These are phyloP conservation scores for Pocillopora damicornis DNA, from an alignment of 64 coral and sea anemone genomes.

Conservation along the genomic window DNA sequence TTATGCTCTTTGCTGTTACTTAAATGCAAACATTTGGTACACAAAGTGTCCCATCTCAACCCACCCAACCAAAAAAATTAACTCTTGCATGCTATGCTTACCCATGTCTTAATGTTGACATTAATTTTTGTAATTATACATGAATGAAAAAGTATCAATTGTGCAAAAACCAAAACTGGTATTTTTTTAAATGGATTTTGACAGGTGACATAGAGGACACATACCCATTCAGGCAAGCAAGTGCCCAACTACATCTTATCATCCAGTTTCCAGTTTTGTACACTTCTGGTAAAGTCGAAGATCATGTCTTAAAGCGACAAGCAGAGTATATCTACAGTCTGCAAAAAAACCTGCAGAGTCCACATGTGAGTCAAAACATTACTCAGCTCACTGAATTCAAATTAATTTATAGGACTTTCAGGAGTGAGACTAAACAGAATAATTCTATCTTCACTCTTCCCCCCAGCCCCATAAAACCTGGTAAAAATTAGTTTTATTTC, in stretches of 20 bases:
- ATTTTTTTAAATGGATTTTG: background rate
- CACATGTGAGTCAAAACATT: conserved; percentile 44
- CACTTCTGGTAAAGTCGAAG: background rate
- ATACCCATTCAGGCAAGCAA: no score
- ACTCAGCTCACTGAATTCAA: background rate
- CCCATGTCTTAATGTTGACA: background rate
- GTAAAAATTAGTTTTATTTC: background rate
- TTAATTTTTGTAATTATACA: no score
- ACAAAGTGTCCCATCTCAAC: no score
- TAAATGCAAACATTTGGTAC: no score
- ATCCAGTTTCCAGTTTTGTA: conserved; percentile 75
- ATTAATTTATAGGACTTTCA: background rate
- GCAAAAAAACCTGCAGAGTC: conserved; percentile 54
- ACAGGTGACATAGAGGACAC: background rate
- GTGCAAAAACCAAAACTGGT: background rate
- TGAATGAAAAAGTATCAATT: background rate
- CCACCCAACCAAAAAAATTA: no score
- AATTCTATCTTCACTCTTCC: no score
- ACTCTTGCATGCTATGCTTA: background rate
- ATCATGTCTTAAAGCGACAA: conserved; percentile 34
- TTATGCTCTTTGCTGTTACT: no score
- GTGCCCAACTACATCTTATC: conserved; percentile 52
- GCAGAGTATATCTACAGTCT: conserved; percentile 69
- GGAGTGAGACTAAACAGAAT: background rate
- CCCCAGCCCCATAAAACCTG: background rate